Evolutionary conservation across 1,140 invertebrate genomes (phyloP).

Genomic region (Dolichoris vasculosae): DNA sequence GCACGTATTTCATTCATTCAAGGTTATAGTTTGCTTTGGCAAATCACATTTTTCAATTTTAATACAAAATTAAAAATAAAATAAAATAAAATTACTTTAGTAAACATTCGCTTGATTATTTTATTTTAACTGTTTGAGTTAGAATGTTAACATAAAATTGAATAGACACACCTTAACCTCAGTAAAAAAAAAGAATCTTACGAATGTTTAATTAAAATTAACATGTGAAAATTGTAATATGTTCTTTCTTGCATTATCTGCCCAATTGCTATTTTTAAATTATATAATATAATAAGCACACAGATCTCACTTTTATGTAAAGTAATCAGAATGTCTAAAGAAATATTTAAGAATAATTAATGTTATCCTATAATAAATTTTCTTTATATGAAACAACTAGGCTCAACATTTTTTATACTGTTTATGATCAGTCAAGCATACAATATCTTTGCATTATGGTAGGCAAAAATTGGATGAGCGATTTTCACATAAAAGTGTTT

Average conservation of each 20-base stretch:
- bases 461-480: conserved; percentile 19
- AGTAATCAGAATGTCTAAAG: conserved; percentile 64
- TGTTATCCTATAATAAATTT: conserved; percentile 68
- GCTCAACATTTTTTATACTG: conserved; percentile 58
- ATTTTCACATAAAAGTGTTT: conserved; percentile 18
- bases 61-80: not conserved
- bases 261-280: conserved; percentile 61
- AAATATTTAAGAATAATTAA: conserved; percentile 58
- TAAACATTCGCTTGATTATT: conserved; percentile 19
- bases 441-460: conserved; percentile 39
- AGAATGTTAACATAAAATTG: conserved; percentile 16
- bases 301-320: conserved; percentile 69
- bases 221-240: conserved; percentile 60
- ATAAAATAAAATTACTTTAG: not conserved
- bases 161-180: conserved; percentile 43
- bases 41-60: not conserved
- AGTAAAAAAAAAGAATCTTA: conserved; percentile 58
- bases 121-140: not conserved
- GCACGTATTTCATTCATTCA: not conserved
- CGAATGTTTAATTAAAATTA: conserved; percentile 66
- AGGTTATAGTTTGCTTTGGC: not conserved
- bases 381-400: conserved; percentile 63
- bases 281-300: conserved; percentile 73
- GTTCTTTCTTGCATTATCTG: conserved; percentile 57
- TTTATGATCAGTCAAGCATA: conserved; percentile 40